phyloP scores from a whole-genome alignment of 2,888 invertebrate genomes.

The Anagyrus pseudococci region DNA sequence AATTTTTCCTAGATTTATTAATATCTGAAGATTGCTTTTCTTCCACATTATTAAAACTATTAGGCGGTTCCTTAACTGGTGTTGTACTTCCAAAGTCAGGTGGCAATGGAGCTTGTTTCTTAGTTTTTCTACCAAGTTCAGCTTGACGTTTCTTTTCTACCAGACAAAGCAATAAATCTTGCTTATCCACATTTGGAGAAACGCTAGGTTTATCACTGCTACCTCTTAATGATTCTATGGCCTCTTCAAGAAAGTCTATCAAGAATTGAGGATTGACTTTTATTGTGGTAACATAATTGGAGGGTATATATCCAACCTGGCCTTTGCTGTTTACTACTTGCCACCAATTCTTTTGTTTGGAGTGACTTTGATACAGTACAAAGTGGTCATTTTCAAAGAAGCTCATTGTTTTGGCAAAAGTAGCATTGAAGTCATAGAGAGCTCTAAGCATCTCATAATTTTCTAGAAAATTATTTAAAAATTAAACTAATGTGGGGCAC shows the following conservation, averaged over 20 bases:
- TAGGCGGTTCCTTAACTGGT: slow-evolving; percentile 43
- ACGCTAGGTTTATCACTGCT: slow-evolving; percentile 60
- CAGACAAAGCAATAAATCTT: slow-evolving; percentile 70
- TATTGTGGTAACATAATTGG: slow-evolving; percentile 82
- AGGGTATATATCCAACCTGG: slow-evolving; percentile 85
- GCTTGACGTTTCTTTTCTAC: slow-evolving; percentile 72
- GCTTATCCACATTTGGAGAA: slow-evolving; percentile 64
- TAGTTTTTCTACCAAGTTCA: slow-evolving; percentile 59
- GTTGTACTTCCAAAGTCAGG: slow-evolving; percentile 56
- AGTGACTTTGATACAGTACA: slow-evolving; percentile 78
- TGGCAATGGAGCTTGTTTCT: slow-evolving; percentile 58
- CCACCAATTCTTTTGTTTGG: slow-evolving; percentile 88
- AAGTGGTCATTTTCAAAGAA: slow-evolving; percentile 83
- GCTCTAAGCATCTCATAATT: slow-evolving; percentile 84
- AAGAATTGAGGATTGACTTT: slow-evolving; percentile 79
- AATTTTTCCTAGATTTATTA: slow-evolving; percentile 39
- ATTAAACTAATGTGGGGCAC: too few relatives aligned
- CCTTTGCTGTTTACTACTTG: slow-evolving; percentile 84
- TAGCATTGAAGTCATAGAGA: slow-evolving; percentile 83
- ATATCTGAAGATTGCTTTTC: slow-evolving; percentile 42
- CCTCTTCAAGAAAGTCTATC: slow-evolving; percentile 75
- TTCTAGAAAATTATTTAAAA: slow-evolving; percentile 66
- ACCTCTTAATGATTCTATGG: slow-evolving; percentile 66
- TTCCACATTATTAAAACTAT: slow-evolving; percentile 42
- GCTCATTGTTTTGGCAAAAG: slow-evolving; percentile 81